phyloP scores from a whole-genome alignment of 2,888 invertebrate genomes.

The Agrilus mali region DNA sequence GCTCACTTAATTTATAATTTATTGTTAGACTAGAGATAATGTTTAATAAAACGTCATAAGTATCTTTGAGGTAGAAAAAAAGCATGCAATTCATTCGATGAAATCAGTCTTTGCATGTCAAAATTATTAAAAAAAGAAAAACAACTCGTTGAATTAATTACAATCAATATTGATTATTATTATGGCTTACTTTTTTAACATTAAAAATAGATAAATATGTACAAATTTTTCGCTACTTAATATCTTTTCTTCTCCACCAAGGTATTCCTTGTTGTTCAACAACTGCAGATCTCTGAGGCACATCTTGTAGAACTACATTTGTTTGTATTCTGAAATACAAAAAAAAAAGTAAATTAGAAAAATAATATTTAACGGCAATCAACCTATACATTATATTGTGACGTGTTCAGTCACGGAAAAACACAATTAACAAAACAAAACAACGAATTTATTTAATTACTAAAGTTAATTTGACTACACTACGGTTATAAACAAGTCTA shows the following conservation, averaged over 20 bases:
- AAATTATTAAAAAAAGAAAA: no score
- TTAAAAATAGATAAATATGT: neutral
- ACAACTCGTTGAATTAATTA: neutral
- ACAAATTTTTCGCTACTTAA: constrained; percentile 8
- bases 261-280: constrained; percentile 32
- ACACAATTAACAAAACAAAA: no score
- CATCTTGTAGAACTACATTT: neutral
- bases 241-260: constrained; percentile 34
- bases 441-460: no score
- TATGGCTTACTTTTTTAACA: neutral
- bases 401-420: no score
- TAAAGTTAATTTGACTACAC: no score
- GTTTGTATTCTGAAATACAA: no score
- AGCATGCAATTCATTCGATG: neutral
- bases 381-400: no score
- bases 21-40: neutral
- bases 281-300: constrained; percentile 4
- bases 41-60: neutral
- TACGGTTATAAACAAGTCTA: no score
- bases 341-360: no score
- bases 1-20: no score
- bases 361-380: no score
- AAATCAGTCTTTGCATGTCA: neutral
- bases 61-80: neutral
- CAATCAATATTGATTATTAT: no score